phyloP scores from a whole-genome alignment of 2,888 invertebrate species.

The Aspidapion aeneum region DNA sequence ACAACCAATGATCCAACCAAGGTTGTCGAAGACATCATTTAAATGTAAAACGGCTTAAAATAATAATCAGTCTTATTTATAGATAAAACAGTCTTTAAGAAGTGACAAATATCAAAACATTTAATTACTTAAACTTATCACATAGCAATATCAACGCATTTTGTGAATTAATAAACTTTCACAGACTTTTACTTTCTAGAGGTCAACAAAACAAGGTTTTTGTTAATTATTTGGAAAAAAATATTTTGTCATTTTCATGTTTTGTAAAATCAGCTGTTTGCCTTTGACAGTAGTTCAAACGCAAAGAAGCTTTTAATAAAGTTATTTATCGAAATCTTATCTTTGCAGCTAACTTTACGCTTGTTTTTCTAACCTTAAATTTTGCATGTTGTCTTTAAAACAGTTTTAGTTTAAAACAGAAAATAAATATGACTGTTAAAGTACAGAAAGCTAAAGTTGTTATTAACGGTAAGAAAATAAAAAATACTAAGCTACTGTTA shows the following conservation, averaged over 20 bases:
- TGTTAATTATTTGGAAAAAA: too few species aligned
- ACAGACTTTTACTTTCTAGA: background rate
- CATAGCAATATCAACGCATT: background rate
- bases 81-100: background rate
- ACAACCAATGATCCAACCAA: conserved; percentile 9
- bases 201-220: background rate
- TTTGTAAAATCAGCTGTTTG: too few species aligned
- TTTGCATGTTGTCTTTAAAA: background rate
- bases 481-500: background rate
- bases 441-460: conserved; percentile 14
- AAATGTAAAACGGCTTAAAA: background rate
- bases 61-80: background rate
- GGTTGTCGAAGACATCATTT: conserved; percentile 6
- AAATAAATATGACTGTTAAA: conserved; percentile 15
- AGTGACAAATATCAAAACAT: background rate
- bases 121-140: background rate
- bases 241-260: too few species aligned
- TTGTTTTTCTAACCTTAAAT: background rate
- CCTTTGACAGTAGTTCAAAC: too few species aligned
- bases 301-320: too few species aligned
- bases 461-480: conserved; percentile 12
- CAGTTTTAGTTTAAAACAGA: background rate
- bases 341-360: background rate
- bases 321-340: too few species aligned
- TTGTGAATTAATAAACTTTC: background rate